Conservation (phyloP, 2,113 vertebrate genomes). For the mouse (Mus musculus) region DNA sequence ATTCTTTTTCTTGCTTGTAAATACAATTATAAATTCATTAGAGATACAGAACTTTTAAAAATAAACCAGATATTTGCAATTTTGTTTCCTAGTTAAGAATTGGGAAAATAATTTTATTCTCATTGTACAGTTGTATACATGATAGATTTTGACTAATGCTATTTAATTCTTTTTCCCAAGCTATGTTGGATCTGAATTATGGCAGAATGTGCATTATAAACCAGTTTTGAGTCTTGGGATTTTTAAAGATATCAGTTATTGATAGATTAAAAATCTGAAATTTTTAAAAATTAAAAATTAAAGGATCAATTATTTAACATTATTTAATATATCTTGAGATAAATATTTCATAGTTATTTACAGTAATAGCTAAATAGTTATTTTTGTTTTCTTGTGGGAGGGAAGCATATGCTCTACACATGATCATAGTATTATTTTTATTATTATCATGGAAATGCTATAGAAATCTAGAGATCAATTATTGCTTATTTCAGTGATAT, state of each 20-base stretch:
- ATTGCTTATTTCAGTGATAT: neutral
- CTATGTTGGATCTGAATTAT: neutral
- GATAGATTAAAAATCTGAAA: neutral
- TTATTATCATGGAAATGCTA: neutral
- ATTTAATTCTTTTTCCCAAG: neutral
- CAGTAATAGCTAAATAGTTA: neutral
- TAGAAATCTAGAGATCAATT: neutral
- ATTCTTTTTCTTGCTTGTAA: neutral
- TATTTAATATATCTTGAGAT: constrained; percentile 32
- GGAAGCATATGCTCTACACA: neutral
- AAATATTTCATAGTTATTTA: neutral
- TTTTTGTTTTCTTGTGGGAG: neutral
- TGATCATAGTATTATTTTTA: neutral
- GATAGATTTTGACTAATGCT: neutral
- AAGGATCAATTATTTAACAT: neutral
- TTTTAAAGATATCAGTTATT: neutral
- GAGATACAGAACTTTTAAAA: neutral
- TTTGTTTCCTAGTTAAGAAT: neutral
- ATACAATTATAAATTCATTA: neutral
- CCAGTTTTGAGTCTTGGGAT: neutral
- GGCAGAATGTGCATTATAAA: neutral
- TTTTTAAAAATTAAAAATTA: neutral
- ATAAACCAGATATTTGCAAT: neutral
- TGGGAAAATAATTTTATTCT: neutral
- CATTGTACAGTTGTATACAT: neutral